Percentiles rank a stretch among this genome's conserved stretches.
Conservation (phyloP, 2,888 invertebrate genomes). For the Zeuzera pyrina region DNA sequence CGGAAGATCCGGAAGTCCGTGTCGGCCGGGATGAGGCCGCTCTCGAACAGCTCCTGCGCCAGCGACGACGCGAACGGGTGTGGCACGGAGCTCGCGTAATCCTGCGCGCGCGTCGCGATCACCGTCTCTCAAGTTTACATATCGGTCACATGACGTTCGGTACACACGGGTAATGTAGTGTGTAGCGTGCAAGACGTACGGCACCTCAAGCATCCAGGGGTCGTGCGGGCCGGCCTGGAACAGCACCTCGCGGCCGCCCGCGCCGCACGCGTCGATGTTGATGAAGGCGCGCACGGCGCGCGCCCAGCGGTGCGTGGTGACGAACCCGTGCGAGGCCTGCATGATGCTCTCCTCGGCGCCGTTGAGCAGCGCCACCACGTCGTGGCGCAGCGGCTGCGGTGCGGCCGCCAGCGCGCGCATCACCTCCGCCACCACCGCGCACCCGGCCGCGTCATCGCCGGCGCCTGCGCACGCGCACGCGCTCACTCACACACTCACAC, state of each 20-base stretch:
- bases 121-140: no score
- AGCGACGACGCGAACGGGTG: conserved; percentile 89
- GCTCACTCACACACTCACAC: no score
- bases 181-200: not conserved
- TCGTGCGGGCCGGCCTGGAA: conserved; percentile 88
- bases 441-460: conserved; percentile 91
- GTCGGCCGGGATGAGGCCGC: conserved; percentile 92
- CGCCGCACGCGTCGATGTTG: conserved; percentile 91
- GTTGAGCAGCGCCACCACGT: conserved; percentile 88
- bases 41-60: conserved; percentile 92
- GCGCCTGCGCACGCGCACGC: conserved; percentile 78
- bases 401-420: conserved; percentile 78
- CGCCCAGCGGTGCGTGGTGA: conserved; percentile 90
- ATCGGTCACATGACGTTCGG: no score
- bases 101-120: conserved; percentile 52
- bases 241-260: conserved; percentile 88
- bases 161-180: no score
- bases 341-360: conserved; percentile 94
- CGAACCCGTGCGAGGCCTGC: conserved; percentile 90
- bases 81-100: conserved; percentile 82
- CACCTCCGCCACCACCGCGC: conserved; percentile 89
- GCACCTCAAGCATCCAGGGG: conserved; percentile 76
- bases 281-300: conserved; percentile 80
- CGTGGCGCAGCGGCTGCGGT: conserved; percentile 76
- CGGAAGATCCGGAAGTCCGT: conserved; percentile 93